Conservation (phyloP, 2,888 invertebrate genomes). For the Eilema sororculum region DNA sequence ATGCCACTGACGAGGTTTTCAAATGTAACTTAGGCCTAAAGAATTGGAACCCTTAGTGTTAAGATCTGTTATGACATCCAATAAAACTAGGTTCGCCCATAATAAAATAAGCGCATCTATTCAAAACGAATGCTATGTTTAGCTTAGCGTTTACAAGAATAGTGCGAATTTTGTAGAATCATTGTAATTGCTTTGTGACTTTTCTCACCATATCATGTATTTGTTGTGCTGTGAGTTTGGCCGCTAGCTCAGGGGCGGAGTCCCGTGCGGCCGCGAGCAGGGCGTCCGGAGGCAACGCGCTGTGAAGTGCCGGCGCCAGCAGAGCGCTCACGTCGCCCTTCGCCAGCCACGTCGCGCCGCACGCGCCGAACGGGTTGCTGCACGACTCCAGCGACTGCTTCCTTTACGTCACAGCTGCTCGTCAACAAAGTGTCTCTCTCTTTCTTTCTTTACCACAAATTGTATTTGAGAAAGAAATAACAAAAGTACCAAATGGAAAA, state of each 20-base stretch:
- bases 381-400: constrained; percentile 89
- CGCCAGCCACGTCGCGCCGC: constrained; percentile 80
- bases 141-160: not conserved
- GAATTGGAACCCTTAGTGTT: not conserved
- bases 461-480: constrained; percentile 39
- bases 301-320: constrained; percentile 85
- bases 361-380: constrained; percentile 88
- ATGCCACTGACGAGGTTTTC: not conserved
- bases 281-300: constrained; percentile 90
- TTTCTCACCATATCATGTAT: constrained; percentile 95
- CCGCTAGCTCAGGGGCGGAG: constrained; percentile 93
- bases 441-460: constrained; percentile 45
- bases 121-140: no score
- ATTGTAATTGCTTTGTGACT: not conserved
- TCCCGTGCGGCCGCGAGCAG: constrained; percentile 96
- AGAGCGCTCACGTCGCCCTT: constrained; percentile 80
- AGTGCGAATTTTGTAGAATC: no score
- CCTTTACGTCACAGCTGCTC: constrained; percentile 78
- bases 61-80: no score
- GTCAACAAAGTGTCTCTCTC: constrained; percentile 63
- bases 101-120: no score
- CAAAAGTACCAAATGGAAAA: not conserved
- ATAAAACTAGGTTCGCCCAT: no score
- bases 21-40: not conserved
- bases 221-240: constrained; percentile 89